Conservation (phyloP, 2,888 invertebrate genomes). For the Sericinus montela region DNA sequence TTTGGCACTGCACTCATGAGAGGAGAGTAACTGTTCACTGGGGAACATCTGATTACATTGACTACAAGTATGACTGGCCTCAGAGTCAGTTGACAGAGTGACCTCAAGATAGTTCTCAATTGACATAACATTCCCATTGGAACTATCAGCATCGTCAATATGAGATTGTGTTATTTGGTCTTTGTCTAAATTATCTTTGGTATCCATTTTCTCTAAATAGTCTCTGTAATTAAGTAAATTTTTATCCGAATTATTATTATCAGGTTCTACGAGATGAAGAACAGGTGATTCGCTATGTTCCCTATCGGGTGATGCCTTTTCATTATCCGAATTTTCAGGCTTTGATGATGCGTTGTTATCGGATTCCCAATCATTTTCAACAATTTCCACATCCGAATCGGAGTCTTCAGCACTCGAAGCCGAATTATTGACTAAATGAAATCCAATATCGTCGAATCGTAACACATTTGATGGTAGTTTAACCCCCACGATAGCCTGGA, state of each 20-base stretch:
- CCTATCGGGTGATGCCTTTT: slow-evolving; percentile 66
- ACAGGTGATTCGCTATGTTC: slow-evolving; percentile 68
- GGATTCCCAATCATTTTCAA: slow-evolving; percentile 75
- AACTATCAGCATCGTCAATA: slow-evolving; percentile 67
- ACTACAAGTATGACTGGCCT: slow-evolving; percentile 73
- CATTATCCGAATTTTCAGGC: slow-evolving; percentile 71
- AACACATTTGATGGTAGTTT: slow-evolving; percentile 75
- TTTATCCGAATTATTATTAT: slow-evolving; percentile 68
- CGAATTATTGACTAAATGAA: slow-evolving; percentile 69
- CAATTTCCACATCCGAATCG: slow-evolving; percentile 75
- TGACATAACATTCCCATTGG: slow-evolving; percentile 73
- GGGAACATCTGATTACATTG: slow-evolving; percentile 74
- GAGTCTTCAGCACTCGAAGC: slow-evolving; percentile 70
- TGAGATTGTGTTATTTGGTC: slow-evolving; percentile 53
- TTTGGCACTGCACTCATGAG: slow-evolving; percentile 69
- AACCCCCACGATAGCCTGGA: slow-evolving; percentile 78
- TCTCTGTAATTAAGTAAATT: slow-evolving; percentile 61
- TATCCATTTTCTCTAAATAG: slow-evolving; percentile 60
- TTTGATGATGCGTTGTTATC: slow-evolving; percentile 70
- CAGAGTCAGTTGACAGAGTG: slow-evolving; percentile 72
- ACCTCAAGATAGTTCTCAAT: slow-evolving; percentile 77
- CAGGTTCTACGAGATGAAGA: slow-evolving; percentile 69
- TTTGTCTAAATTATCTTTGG: slow-evolving; percentile 61
- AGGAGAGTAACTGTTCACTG: slow-evolving; percentile 61
- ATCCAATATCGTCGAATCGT: slow-evolving; percentile 75